Conservation (phyloP, 2,797 vertebrate genomes). For the Pteropus rufus region DNA sequence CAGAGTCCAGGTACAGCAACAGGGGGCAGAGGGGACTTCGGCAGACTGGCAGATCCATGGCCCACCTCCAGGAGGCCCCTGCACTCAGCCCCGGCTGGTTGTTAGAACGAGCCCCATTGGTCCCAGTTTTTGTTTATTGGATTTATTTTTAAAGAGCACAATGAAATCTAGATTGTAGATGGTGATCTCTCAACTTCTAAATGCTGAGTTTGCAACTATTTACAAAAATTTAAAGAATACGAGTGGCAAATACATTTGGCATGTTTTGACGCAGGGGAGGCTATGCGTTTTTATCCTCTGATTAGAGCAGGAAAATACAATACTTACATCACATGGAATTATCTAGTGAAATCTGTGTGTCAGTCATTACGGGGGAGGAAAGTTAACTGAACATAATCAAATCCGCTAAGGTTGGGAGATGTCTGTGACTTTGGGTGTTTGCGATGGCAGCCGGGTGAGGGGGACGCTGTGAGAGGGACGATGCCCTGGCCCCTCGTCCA, state of each 20-base stretch:
- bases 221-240: neutral
- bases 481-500: fast-evolving
- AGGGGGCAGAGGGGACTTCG: neutral
- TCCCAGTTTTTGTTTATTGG: neutral
- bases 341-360: neutral
- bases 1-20: neutral
- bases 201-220: neutral
- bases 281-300: neutral
- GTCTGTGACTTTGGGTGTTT: neutral
- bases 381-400: neutral
- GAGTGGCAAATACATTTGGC: neutral
- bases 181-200: neutral
- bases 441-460: fast-evolving
- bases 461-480: fast-evolving
- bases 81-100: neutral
- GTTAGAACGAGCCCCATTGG: neutral
- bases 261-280: neutral
- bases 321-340: fast-evolving
- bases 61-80: fast-evolving
- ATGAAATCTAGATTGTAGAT: neutral
- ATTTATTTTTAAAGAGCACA: neutral
- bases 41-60: fast-evolving
- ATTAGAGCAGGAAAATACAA: neutral
- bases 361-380: too few relatives aligned
- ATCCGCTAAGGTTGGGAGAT: neutral